These are phyloP conservation scores for Centropus bengalensis DNA, from an alignment of 2,113 vertebrate species.

Conservation along the genomic window DNA sequence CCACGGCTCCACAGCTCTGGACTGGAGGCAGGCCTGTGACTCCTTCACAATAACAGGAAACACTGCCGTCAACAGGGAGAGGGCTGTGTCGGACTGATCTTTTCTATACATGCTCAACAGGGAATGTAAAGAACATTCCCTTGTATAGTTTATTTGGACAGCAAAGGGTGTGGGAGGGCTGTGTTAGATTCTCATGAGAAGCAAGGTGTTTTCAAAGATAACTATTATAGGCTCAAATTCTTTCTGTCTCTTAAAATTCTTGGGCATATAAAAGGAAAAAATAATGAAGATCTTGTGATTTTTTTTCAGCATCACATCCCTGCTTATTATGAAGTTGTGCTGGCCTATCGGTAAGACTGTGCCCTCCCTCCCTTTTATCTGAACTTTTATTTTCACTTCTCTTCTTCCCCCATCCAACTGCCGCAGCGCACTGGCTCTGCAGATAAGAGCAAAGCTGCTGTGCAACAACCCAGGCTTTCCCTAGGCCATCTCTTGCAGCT, in stretches of 20 bases:
- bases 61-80: slow-evolving; percentile 16
- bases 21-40: neutral
- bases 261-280: neutral
- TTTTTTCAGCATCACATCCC: neutral
- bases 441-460: rapidly evolving
- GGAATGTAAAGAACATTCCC: slow-evolving; percentile 43
- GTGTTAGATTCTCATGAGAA: neutral
- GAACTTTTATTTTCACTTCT: neutral
- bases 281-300: neutral
- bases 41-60: slow-evolving; percentile 63
- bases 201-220: slow-evolving; percentile 11
- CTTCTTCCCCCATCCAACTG: neutral
- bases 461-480: neutral
- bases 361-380: neutral
- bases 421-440: neutral
- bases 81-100: neutral
- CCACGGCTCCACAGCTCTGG: neutral
- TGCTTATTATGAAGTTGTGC: neutral
- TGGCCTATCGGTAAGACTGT: neutral
- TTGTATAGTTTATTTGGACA: slow-evolving; percentile 56
- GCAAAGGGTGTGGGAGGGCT: slow-evolving; percentile 25
- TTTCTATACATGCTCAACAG: neutral
- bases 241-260: neutral
- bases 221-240: neutral
- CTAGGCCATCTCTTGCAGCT: neutral